Evolutionary conservation across 30 jellyfish, hydroid and myxozoan genomes (phyloP).

Genomic region (Pelagia noctiluca): DNA sequence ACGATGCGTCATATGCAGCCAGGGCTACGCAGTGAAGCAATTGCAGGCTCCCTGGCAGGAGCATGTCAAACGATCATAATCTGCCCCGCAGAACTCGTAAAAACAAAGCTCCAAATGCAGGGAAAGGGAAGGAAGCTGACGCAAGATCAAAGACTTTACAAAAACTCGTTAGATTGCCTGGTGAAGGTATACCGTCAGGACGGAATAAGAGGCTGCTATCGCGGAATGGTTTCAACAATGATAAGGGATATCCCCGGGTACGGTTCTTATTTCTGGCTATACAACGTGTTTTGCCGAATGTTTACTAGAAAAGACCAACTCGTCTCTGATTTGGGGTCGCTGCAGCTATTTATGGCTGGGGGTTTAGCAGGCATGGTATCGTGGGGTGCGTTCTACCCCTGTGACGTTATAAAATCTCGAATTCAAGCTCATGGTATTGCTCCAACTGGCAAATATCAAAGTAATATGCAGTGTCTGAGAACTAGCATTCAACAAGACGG

Average conservation of each 20-base stretch:
- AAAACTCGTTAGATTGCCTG: slow-evolving; percentile 77
- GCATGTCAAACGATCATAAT: slow-evolving; percentile 67
- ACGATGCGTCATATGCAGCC: slow-evolving; percentile 56
- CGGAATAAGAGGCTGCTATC: slow-evolving; percentile 80
- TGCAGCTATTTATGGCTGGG: slow-evolving; percentile 80
- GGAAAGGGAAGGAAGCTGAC: slow-evolving; percentile 72
- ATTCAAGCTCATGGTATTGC: slow-evolving; percentile 92
- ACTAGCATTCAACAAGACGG: slow-evolving; percentile 67
- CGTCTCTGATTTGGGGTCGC: slow-evolving; percentile 25
- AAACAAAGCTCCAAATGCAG: slow-evolving; percentile 90
- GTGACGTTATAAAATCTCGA: slow-evolving; percentile 92
- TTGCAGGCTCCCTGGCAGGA: slow-evolving; percentile 94
- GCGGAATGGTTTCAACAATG: slow-evolving; percentile 75
- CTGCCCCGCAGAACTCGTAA: slow-evolving; percentile 84
- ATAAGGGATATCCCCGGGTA: slow-evolving; percentile 91
- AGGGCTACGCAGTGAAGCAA: slow-evolving; percentile 59
- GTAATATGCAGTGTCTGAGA: slow-evolving; percentile 61
- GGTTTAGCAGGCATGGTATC: slow-evolving; percentile 88
- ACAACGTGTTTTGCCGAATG: slow-evolving; percentile 51
- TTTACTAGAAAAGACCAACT: slow-evolving; percentile 41
- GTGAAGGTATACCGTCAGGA: slow-evolving; percentile 59
- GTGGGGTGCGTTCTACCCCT: slow-evolving; percentile 84
- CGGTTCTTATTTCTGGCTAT: slow-evolving; percentile 78
- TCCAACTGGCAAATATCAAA: slow-evolving; percentile 63
- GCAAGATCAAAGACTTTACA: slow-evolving; percentile 13